phyloP scores from a whole-genome alignment of 2,888 invertebrate species.

The Polylopha cassiicola region DNA sequence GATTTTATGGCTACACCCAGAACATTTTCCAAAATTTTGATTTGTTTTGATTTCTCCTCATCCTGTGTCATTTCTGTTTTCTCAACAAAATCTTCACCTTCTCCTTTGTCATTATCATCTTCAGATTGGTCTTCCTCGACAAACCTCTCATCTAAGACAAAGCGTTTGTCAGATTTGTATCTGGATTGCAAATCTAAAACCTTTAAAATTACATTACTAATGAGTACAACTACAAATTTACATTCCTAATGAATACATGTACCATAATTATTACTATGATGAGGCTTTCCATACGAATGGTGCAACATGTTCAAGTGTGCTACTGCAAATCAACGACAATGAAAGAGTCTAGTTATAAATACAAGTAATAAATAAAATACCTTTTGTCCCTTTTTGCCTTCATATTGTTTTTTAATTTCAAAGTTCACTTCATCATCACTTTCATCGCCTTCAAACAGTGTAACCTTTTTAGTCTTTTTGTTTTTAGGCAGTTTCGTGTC shows the following conservation, averaged over 20 bases:
- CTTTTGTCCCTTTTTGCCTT: conserved; percentile 80
- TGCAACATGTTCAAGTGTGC: background rate
- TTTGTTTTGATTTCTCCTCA: conserved; percentile 73
- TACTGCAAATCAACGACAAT: conserved; percentile 9
- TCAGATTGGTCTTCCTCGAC: conserved; percentile 72
- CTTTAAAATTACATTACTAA: conserved; percentile 43
- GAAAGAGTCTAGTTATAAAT: conserved; percentile 1
- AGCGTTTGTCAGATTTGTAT: conserved; percentile 86
- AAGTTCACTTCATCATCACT: conserved; percentile 76
- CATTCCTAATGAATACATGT: too few species aligned
- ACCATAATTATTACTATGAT: too few species aligned
- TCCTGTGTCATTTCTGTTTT: conserved; percentile 52
- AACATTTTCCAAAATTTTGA: conserved; percentile 75
- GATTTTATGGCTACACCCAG: conserved; percentile 67
- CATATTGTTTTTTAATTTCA: conserved; percentile 80
- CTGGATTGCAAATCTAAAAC: conserved; percentile 83
- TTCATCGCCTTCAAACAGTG: conserved; percentile 72
- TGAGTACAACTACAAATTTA: conserved; percentile 5
- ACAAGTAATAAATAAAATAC: conserved; percentile 39
- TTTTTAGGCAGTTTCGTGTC: conserved; percentile 19
- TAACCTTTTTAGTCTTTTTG: conserved; percentile 35
- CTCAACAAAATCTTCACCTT: conserved; percentile 49
- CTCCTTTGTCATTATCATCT: conserved; percentile 44
- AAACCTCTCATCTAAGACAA: conserved; percentile 85
- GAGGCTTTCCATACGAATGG: too few species aligned